These are phyloP conservation scores for Idaea biselata DNA, from an alignment of 2,888 invertebrate genomes.

Conservation along the genomic window DNA sequence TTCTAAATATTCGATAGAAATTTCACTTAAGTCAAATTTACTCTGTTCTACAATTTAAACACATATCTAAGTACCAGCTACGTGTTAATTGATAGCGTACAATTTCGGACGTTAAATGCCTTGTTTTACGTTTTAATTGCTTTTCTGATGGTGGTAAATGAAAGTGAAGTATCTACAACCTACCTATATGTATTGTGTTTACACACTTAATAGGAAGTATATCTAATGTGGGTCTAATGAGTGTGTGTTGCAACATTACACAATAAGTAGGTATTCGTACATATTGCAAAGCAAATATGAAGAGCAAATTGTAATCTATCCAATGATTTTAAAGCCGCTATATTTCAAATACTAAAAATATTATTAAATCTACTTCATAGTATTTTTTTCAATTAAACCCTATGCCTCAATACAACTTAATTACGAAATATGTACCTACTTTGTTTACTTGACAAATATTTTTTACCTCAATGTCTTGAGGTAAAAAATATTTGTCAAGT, in stretches of 20 bases:
- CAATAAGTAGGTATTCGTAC: background rate
- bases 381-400: too few relatives aligned
- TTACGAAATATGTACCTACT: too few relatives aligned
- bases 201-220: background rate
- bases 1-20: background rate
- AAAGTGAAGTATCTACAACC: background rate
- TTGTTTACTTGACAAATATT: too few relatives aligned
- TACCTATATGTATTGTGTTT: background rate
- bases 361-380: too few relatives aligned
- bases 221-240: background rate
- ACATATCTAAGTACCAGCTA: background rate
- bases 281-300: background rate
- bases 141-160: conserved; percentile 1
- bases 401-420: too few relatives aligned
- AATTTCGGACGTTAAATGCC: background rate
- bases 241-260: background rate
- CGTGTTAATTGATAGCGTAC: background rate
- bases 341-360: background rate
- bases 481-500: too few relatives aligned
- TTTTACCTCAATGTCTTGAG: too few relatives aligned
- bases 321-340: background rate
- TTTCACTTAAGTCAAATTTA: background rate
- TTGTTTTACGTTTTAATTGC: background rate
- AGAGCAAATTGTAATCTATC: background rate
- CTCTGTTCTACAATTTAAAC: background rate